Percentiles rank a stretch among this genome's conserved stretches.
Evolutionary conservation across 1,140 invertebrate genomes (phyloP).

Genomic region (Bombus picipes): DNA sequence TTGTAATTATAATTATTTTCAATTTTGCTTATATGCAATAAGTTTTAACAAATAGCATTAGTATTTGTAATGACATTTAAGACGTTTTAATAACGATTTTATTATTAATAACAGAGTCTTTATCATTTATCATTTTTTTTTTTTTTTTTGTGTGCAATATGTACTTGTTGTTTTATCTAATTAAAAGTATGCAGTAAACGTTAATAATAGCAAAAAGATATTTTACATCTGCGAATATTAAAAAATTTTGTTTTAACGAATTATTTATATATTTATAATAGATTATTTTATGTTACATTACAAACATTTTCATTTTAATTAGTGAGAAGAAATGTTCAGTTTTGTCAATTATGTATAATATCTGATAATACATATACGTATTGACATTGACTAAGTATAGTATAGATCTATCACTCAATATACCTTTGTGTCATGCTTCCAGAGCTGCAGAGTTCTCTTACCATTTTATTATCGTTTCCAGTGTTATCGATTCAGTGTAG

Average conservation of each 20-base stretch:
- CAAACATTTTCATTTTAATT: background rate
- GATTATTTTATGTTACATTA: background rate
- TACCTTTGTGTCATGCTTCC: too few species aligned
- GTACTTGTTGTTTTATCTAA: background rate
- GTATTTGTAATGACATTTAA: conserved; percentile 23
- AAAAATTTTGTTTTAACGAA: background rate
- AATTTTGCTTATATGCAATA: conserved; percentile 24
- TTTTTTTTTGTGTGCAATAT: background rate
- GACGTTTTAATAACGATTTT: conserved; percentile 13
- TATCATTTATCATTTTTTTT: background rate
- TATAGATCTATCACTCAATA: too few species aligned
- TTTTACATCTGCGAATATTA: conserved; percentile 2
- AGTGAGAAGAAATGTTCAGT: background rate
- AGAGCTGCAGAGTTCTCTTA: too few species aligned
- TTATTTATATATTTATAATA: background rate
- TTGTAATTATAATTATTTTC: conserved; percentile 4
- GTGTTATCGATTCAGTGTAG: too few species aligned
- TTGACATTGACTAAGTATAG: too few species aligned
- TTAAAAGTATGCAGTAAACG: background rate
- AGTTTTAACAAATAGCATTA: conserved; percentile 24
- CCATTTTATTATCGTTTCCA: too few species aligned
- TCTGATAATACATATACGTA: background rate
- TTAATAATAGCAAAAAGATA: background rate
- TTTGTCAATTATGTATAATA: background rate
- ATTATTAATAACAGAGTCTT: conserved; percentile 16